phyloP scores from a whole-genome alignment of 1,140 invertebrate species.

The Penaeus indicus region DNA sequence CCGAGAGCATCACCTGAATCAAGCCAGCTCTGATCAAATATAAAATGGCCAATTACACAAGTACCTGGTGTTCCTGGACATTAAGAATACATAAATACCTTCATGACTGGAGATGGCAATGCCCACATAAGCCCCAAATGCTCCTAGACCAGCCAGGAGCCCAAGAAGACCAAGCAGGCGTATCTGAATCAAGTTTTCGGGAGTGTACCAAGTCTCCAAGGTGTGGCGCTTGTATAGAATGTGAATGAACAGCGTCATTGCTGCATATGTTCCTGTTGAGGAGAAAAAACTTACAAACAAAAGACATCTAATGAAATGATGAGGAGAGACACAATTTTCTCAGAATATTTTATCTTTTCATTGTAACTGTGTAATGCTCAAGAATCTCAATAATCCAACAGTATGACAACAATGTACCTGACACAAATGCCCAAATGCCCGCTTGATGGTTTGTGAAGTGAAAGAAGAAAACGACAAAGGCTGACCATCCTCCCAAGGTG shows the following conservation, averaged over 20 bases:
- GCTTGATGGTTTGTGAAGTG: constrained; percentile 54
- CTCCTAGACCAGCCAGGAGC: constrained; percentile 37
- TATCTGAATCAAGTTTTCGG: constrained; percentile 52
- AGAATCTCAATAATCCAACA: no score
- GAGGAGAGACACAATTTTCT: no score
- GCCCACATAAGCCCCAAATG: constrained; percentile 20
- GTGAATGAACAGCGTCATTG: constrained; percentile 50
- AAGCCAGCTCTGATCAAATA: no score
- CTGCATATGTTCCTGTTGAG: constrained; percentile 47
- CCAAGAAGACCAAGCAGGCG: constrained; percentile 39
- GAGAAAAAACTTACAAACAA: background rate
- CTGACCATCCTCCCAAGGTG: constrained; percentile 34
- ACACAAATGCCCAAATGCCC: constrained; percentile 62
- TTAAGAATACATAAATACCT: constrained; percentile 2
- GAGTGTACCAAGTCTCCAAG: constrained; percentile 50
- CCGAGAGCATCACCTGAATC: no score
- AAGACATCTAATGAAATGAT: background rate
- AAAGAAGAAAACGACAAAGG: constrained; percentile 53
- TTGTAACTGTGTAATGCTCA: no score
- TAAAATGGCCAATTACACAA: no score
- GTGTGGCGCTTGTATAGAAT: constrained; percentile 51
- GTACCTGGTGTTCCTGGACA: no score
- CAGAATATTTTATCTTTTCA: no score
- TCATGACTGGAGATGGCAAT: constrained; percentile 42
- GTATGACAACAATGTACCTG: constrained; percentile 10